A percentile compares a stretch with the other conserved stretches of the same genome.
Evolutionary conservation across 2,797 vertebrate genomes (phyloP).

Genomic region (Falco concolor): DNA sequence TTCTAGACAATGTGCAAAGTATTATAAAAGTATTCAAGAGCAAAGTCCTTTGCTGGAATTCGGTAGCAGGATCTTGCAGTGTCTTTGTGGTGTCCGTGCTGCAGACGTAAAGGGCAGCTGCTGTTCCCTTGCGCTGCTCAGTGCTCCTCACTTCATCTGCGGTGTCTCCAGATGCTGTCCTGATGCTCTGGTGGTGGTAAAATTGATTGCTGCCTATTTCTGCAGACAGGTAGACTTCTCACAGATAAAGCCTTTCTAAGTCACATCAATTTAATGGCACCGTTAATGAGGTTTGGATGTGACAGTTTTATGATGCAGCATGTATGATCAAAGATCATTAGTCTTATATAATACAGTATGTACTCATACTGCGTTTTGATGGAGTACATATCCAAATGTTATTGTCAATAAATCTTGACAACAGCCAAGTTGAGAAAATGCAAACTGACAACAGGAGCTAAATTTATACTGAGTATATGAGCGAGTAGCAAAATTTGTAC

Average conservation of each 20-base stretch:
- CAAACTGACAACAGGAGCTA: neutral
- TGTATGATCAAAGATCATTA: neutral
- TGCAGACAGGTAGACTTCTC: neutral
- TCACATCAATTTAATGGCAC: neutral
- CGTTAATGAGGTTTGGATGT: neutral
- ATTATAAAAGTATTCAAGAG: slow-evolving; percentile 53
- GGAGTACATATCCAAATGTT: neutral
- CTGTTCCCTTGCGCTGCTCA: neutral
- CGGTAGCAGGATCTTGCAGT: slow-evolving; percentile 40
- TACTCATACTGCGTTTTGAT: slow-evolving; percentile 3
- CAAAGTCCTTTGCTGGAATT: slow-evolving; percentile 31
- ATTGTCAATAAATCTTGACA: neutral
- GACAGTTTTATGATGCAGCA: neutral
- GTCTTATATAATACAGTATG: neutral
- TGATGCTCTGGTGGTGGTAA: neutral
- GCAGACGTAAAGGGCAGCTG: slow-evolving; percentile 13
- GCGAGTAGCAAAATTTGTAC: neutral
- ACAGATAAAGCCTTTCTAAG: neutral
- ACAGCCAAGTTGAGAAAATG: slow-evolving; percentile 1
- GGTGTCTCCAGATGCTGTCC: neutral
- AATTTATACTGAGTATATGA: no score
- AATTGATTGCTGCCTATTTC: neutral
- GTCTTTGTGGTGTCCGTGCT: slow-evolving; percentile 28
- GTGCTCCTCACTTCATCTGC: neutral
- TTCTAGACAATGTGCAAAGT: slow-evolving; percentile 56